Evolutionary conservation across 2,797 vertebrate species (phyloP).

Genomic region (Taeniopygia guttata): DNA sequence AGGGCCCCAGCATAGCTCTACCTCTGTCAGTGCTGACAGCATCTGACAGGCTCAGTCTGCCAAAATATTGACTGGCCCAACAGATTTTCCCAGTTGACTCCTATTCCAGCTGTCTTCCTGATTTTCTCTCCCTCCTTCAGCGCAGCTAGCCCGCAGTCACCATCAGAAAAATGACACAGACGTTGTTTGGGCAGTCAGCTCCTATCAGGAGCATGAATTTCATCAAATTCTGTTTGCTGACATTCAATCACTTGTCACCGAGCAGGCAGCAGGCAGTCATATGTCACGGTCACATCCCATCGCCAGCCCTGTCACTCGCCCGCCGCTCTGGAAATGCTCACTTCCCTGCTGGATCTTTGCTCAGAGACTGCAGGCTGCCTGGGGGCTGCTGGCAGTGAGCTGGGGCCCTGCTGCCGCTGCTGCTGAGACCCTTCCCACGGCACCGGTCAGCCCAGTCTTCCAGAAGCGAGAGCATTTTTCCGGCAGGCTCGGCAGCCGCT

Average conservation of each 20-base stretch:
- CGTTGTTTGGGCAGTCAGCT: constrained; percentile 36
- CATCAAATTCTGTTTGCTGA: constrained; percentile 46
- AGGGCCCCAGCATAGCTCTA: background rate
- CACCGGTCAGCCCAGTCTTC: background rate
- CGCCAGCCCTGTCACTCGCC: background rate
- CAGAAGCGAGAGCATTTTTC: background rate
- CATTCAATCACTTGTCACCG: constrained; percentile 58
- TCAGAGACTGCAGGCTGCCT: background rate
- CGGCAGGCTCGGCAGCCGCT: background rate
- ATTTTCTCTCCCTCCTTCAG: background rate
- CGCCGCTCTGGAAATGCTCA: background rate
- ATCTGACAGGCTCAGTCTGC: constrained; percentile 3
- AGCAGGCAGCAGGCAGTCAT: background rate
- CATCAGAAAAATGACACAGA: constrained; percentile 26
- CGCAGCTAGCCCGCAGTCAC: background rate
- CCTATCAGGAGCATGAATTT: constrained; percentile 43
- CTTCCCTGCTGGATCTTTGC: background rate
- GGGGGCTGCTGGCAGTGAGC: background rate
- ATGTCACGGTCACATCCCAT: constrained; percentile 18
- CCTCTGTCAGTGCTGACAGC: background rate
- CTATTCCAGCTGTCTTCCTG: background rate
- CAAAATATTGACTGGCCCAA: constrained; percentile 11
- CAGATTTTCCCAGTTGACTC: constrained; percentile 13
- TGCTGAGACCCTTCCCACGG: accelerated
- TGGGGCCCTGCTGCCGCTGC: background rate